Percentiles rank a stretch among this genome's conserved stretches.
phyloP scores from a whole-genome alignment of 2,888 invertebrate species.

The Athrips mouffetella region DNA sequence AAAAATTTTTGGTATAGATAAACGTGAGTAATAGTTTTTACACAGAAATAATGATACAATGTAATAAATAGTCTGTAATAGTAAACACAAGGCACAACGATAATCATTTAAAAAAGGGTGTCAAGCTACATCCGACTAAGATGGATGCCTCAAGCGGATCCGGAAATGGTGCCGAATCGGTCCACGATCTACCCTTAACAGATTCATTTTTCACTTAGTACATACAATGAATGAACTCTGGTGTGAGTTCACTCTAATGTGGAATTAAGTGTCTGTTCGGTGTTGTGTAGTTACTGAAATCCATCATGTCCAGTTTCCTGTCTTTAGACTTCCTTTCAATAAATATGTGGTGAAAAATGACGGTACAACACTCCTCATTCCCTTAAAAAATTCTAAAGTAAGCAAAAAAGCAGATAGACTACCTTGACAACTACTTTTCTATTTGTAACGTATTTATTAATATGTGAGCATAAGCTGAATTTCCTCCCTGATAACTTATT shows the following conservation, averaged over 20 bases:
- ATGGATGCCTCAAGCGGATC: constrained; percentile 59
- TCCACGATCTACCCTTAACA: constrained; percentile 54
- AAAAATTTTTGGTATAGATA: no score
- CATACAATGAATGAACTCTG: constrained; percentile 34
- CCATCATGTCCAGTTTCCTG: constrained; percentile 15
- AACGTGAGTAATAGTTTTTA: no score
- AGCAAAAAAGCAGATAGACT: no score
- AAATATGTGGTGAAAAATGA: no score
- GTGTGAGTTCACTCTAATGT: constrained; percentile 37
- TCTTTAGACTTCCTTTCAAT: constrained; percentile 9
- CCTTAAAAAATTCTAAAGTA: no score
- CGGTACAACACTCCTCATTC: no score
- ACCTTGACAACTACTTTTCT: no score
- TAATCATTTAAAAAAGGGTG: constrained; percentile 64
- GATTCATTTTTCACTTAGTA: constrained; percentile 68
- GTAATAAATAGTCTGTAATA: not conserved
- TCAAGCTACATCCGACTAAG: constrained; percentile 62
- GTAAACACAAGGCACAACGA: constrained; percentile 14
- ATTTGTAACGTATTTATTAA: no score
- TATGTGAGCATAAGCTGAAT: no score
- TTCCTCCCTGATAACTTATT: no score
- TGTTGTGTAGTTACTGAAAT: constrained; percentile 12
- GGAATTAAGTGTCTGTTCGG: constrained; percentile 31
- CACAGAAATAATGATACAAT: not conserved
- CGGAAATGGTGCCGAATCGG: constrained; percentile 64